Evolutionary conservation across 2,888 invertebrate genomes (phyloP), one percentile per base, ranked within the genome.

Genomic region (Peribatodes rhomboidaria): DNA sequence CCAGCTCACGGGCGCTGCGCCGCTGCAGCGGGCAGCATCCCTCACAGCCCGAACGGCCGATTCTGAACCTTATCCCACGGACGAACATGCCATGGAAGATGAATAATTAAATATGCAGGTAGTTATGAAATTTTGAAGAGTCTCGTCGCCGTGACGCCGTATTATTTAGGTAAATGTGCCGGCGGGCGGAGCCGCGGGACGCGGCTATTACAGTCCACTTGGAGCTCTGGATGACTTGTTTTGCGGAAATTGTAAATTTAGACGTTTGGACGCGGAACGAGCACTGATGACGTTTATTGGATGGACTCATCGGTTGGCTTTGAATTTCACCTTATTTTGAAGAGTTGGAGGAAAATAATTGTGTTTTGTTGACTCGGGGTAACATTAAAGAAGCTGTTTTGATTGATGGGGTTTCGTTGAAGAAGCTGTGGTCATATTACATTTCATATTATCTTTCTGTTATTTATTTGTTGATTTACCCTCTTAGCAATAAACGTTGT

Each of bases 61-160:
- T 49, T 56, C n/a, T 52, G 10, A 1, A 53, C 58, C 35, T 47
- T 69, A 59, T 33, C 6, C 13, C 22, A 37, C 3, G 4, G 37
- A 0, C 8, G 14, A 33, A 67, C 31, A 8, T 42, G 31, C 41
- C 18, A 8, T 1, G 8, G 16, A 0, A 37, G n/a, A 11, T 22
- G 55, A 9, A 27, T 1, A 18, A 11, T 18, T 14, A 13, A 58
- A 35, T 39, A 49, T 54, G 65, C 61, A 37, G 55, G 60, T 31
- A 41, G 60, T 65, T 71, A 67, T 71, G 60, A 71, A 71, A 68
- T 65, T 57, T 68, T 68, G 68, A 71, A 68, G 70, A 67, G 68
- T 39, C 62, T 66, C 47, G 31, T 61, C 50, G 52, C 61, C 65
- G 66, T 61, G 61, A 63, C 63, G 65, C 20, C 54, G 61, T 56